phyloP scores from a whole-genome alignment of 2,113 vertebrate species.

The Daboia siamensis region DNA sequence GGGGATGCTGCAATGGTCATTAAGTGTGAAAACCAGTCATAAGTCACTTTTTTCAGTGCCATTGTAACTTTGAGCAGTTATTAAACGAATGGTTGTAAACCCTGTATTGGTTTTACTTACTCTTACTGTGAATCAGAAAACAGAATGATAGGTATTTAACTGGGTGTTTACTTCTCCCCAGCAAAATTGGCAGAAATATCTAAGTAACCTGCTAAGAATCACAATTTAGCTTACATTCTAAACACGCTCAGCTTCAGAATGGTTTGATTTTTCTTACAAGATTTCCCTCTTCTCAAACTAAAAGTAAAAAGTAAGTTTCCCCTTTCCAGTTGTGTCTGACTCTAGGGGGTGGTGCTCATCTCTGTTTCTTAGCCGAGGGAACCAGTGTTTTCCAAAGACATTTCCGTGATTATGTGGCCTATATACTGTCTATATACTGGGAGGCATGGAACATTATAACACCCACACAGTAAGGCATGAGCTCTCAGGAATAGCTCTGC shows the following conservation, averaged over 20 bases:
- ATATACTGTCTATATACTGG: not conserved
- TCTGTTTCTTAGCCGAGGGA: not conserved
- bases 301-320: not conserved
- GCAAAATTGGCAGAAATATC: not conserved
- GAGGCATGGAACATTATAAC: not conserved
- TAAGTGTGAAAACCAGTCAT: not conserved
- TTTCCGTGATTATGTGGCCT: not conserved
- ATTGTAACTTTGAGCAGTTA: not conserved
- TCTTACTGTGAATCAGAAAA: not conserved
- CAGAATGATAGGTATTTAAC: not conserved
- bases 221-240: not conserved
- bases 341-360: not conserved
- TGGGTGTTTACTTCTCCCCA: not conserved
- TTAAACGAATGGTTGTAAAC: not conserved
- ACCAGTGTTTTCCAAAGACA: not conserved
- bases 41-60: not conserved
- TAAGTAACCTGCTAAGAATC: not conserved
- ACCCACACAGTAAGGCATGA: not conserved
- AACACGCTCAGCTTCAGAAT: not conserved
- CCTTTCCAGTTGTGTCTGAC: not conserved
- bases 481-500: not conserved
- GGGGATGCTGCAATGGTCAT: not conserved
- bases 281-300: not conserved
- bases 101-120: not conserved
- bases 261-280: not conserved